Evolutionary conservation across 2,888 invertebrate genomes (phyloP).

Genomic region (Cheilosia grossa): DNA sequence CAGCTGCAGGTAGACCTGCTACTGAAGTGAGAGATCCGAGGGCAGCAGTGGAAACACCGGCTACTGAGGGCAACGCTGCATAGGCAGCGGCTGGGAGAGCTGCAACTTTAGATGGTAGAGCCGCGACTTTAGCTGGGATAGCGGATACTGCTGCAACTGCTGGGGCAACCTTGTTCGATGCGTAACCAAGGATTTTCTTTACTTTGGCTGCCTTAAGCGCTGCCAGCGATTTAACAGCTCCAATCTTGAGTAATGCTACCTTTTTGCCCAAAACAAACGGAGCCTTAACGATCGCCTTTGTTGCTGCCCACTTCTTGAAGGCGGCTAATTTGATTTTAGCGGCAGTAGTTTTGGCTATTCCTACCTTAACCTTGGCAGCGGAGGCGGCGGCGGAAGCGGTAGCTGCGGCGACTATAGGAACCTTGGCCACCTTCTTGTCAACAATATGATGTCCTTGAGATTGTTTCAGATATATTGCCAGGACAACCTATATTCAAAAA

Average conservation of each 20-base stretch:
- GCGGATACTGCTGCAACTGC: conserved; percentile 18
- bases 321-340: conserved; percentile 56
- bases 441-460: conserved; percentile 30
- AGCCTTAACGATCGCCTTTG: conserved; percentile 29
- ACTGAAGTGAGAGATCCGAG: background rate
- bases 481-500: conserved; percentile 37
- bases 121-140: conserved; percentile 15
- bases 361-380: conserved; percentile 17
- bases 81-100: conserved; percentile 3
- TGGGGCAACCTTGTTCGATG: conserved; percentile 35
- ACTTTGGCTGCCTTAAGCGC: conserved; percentile 44
- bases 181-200: conserved; percentile 30
- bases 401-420: conserved; percentile 4
- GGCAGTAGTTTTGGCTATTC: conserved; percentile 39
- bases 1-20: conserved; percentile 8
- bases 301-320: conserved; percentile 40
- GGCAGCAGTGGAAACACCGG: conserved; percentile 11
- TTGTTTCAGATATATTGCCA: conserved; percentile 32
- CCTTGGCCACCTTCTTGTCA: conserved; percentile 24
- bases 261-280: conserved; percentile 56
- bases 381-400: too few relatives aligned
- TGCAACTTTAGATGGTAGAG: background rate
- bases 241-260: conserved; percentile 39
- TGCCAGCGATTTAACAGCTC: conserved; percentile 41
- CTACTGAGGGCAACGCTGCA: background rate